These are phyloP conservation scores for Myrmophylax atrothorax DNA, from an alignment of 2,113 vertebrate species.

Conservation along the genomic window DNA sequence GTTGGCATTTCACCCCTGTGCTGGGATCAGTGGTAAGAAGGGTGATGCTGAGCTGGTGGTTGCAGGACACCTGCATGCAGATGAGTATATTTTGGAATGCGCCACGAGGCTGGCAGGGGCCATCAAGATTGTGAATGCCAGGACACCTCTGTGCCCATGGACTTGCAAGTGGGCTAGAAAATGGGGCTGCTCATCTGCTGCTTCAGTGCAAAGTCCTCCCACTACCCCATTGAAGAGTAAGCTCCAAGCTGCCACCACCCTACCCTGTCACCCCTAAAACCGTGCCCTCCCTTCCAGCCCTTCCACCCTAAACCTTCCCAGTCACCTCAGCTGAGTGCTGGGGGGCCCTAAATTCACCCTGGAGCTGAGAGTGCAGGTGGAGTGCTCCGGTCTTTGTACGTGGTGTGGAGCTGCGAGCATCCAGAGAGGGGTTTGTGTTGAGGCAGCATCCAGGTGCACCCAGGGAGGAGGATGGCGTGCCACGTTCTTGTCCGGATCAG, in stretches of 20 bases:
- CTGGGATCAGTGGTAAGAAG: accelerated
- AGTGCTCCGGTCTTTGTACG: accelerated
- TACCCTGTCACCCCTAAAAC: not conserved
- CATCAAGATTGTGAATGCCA: not conserved
- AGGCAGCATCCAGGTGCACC: not conserved
- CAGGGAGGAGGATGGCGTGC: not conserved
- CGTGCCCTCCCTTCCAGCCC: not conserved
- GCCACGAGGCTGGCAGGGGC: not conserved
- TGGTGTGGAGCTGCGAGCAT: not conserved
- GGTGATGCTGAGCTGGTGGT: not conserved
- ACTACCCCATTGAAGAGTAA: accelerated
- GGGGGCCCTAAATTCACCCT: not conserved
- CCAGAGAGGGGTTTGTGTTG: accelerated
- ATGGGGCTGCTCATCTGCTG: accelerated
- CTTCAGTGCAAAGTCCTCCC: not conserved
- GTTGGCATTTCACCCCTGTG: not conserved
- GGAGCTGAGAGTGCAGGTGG: accelerated
- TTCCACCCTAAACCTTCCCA: not conserved
- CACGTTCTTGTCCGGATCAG: accelerated
- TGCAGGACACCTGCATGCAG: not conserved
- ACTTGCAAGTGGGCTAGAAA: not conserved
- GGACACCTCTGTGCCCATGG: not conserved
- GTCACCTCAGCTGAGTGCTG: accelerated
- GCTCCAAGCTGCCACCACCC: not conserved
- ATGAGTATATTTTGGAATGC: not conserved